Base-by-base conservation (phyloP, 2,797 vertebrate species). In the Acrossocheilus fasciatus region DNA sequence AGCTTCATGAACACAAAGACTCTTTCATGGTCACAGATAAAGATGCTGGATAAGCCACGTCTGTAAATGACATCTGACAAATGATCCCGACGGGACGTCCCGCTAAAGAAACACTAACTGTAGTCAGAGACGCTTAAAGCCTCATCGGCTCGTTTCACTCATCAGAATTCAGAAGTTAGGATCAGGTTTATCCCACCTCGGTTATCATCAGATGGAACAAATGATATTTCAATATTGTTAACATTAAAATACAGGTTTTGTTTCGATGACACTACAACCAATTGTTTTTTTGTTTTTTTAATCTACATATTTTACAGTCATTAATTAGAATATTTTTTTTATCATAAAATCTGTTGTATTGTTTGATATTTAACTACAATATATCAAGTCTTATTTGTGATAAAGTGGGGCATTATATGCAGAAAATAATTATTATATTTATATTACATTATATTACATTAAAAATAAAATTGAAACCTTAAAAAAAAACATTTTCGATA, bases 11-110 rank as follows among this genome's bases (percentile, higher is more conserved):
- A 87, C 81, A 91, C 87, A 89, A 78, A 89, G 89, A 50, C 50
- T 84, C 86, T 62, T 90, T 88, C 87, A 87, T 84, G 82, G 47
- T n/a, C 12, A n/a, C 54, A 85, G 84, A 89, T 89, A 84, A 86
- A 85, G 81, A 86, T 85, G 78, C 78, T 23, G 52, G 80, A 87
- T 87, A 59, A 90, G 81, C 18, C 47, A 73, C 15, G 54, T 52
- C 52, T 85, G 23, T 64, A 64, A 64, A 64, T 64, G n/a, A 30
- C 52, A 50, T 85, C 59, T 82, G 45, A 85, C 52, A 36, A 39
- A 76, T 52, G 3, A 66, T 50, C 82, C 75, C 0, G 50, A 73
- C 23, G 12, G 81, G 23, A 82, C 69, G 45, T 66, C 59, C 57
- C 47, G 26, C 57, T 36, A 4, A 74, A 39, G 41, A 30, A n/a